Evolutionary conservation across 92 coral and sea anemone species (phyloP).

Genomic region (Paramuricea clavata): DNA sequence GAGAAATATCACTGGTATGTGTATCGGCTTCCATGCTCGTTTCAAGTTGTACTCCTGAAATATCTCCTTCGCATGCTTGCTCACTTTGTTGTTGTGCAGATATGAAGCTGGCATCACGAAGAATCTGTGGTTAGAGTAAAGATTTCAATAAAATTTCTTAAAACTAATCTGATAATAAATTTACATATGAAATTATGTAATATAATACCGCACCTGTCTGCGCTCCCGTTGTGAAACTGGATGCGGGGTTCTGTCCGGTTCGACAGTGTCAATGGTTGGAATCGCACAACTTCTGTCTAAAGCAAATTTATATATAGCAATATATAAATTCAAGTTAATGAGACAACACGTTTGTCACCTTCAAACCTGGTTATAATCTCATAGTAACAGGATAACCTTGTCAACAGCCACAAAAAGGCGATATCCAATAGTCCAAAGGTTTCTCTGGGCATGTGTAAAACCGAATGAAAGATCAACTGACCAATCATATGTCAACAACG

Average conservation of each 20-base stretch:
- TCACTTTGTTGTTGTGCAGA: not conserved
- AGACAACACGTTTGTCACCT: too few species aligned
- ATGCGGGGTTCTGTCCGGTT: not conserved
- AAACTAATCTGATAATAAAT: not conserved
- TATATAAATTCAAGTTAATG: too few species aligned
- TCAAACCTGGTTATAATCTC: too few species aligned
- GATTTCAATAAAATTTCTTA: not conserved
- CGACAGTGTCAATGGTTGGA: conserved; percentile 9
- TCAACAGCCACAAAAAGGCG: too few species aligned
- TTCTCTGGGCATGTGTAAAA: too few species aligned
- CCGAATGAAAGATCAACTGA: too few species aligned
- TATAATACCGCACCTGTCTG: not conserved
- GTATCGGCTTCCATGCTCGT: conserved; percentile 22
- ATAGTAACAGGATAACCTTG: too few species aligned
- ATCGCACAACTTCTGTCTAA: conserved; percentile 1
- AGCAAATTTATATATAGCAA: too few species aligned
- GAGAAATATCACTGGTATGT: not conserved
- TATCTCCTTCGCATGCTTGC: not conserved
- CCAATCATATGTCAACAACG: too few species aligned
- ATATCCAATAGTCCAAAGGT: too few species aligned
- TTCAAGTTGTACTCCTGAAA: not conserved
- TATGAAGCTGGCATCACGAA: conserved; percentile 3
- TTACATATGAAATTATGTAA: not conserved
- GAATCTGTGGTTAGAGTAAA: not conserved
- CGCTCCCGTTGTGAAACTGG: not conserved